These are phyloP conservation scores for Rhopilema esculentum DNA, from an alignment of 30 jellyfish, hydroid and myxozoan genomes.

Conservation along the genomic window DNA sequence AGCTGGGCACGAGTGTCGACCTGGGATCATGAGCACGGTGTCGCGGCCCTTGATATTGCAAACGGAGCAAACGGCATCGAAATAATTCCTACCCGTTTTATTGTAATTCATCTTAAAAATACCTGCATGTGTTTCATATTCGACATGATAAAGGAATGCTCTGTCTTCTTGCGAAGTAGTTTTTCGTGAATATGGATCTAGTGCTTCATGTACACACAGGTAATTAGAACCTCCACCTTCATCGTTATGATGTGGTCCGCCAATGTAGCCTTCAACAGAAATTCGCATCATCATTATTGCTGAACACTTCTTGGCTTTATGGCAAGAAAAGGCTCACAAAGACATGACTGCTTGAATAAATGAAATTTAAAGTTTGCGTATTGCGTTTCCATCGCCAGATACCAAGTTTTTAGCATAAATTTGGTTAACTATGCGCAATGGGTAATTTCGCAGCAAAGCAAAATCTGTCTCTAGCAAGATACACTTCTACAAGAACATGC, in stretches of 20 bases:
- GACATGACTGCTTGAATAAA: no score
- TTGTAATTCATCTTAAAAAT: conserved; percentile 60
- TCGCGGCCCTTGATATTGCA: conserved; percentile 79
- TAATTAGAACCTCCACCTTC: conserved; percentile 97
- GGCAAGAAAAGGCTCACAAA: no score
- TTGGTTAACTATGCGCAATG: no score
- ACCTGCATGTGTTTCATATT: conserved; percentile 68
- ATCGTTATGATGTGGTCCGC: conserved; percentile 88
- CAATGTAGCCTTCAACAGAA: conserved; percentile 75
- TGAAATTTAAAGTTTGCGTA: no score
- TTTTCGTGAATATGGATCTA: conserved; percentile 47
- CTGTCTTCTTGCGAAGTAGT: conserved; percentile 55
- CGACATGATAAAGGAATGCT: conserved; percentile 83
- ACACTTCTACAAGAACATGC: no score
- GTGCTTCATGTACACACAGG: conserved; percentile 85
- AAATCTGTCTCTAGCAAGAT: no score
- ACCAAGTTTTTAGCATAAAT: no score
- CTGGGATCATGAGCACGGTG: conserved; percentile 92
- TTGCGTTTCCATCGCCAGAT: no score
- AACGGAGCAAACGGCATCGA: conserved; percentile 84
- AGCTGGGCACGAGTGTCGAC: conserved; percentile 77
- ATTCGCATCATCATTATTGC: no score
- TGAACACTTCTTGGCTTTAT: no score
- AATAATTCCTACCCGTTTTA: conserved; percentile 24
- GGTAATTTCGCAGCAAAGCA: no score